These are phyloP conservation scores for Cavia porcellus DNA, from an alignment of 2,113 vertebrate species.

Conservation along the genomic window DNA sequence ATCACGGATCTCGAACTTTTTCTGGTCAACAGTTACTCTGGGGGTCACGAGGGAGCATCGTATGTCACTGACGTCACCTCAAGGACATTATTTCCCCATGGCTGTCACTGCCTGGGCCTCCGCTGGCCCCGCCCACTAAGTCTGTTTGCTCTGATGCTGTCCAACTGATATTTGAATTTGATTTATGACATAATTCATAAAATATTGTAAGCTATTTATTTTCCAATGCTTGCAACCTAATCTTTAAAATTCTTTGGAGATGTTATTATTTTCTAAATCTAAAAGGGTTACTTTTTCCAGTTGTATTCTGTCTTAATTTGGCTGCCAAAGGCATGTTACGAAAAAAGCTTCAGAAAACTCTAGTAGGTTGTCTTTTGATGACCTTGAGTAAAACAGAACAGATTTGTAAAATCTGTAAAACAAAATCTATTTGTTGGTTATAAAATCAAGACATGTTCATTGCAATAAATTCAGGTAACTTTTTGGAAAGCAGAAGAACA, in stretches of 20 bases:
- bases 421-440: conserved; percentile 13
- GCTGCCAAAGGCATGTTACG: neutral
- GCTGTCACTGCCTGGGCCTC: neutral
- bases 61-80: rapidly evolving
- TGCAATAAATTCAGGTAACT: neutral
- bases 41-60: neutral
- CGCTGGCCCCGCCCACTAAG: neutral
- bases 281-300: neutral
- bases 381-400: neutral
- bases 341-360: conserved; percentile 41
- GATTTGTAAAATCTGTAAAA: conserved; percentile 42
- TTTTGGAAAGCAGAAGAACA: neutral
- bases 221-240: neutral
- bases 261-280: conserved; percentile 10
- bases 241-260: conserved; percentile 27
- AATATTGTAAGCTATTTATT: neutral
- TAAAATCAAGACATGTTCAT: neutral
- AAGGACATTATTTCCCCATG: neutral
- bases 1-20: neutral
- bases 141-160: neutral
- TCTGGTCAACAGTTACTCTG: neutral
- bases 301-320: neutral
- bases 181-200: neutral
- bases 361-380: neutral
- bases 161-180: neutral